These are phyloP conservation scores for Gila orcuttii DNA, from an alignment of 2,113 vertebrate genomes.

Conservation along the genomic window DNA sequence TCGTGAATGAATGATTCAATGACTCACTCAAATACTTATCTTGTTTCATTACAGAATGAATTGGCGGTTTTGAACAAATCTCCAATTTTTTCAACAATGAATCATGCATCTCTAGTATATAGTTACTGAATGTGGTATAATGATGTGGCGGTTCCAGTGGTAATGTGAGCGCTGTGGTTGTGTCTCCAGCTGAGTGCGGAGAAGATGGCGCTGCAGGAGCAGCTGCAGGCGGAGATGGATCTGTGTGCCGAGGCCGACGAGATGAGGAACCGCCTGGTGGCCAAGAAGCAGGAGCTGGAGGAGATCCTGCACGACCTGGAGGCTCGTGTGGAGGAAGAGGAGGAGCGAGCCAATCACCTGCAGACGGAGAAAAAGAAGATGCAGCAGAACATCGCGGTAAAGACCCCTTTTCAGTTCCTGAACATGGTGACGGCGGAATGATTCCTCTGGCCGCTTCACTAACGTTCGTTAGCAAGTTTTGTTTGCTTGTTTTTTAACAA, in stretches of 20 bases:
- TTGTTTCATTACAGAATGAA: too few species aligned
- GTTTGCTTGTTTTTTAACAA: too few species aligned
- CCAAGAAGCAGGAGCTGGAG: constrained; percentile 96
- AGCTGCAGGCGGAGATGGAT: constrained; percentile 95
- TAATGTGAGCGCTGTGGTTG: neutral
- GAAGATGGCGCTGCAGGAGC: constrained; percentile 95
- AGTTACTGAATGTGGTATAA: too few species aligned
- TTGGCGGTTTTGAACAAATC: too few species aligned
- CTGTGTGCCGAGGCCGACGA: constrained; percentile 97
- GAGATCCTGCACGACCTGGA: constrained; percentile 97
- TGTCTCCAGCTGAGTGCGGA: constrained; percentile 82
- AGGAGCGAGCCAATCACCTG: constrained; percentile 90
- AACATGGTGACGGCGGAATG: too few species aligned
- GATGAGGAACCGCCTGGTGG: constrained; percentile 90
- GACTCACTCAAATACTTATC: too few species aligned
- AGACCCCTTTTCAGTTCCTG: too few species aligned
- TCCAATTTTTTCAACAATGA: too few species aligned
- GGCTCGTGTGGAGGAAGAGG: constrained; percentile 94
- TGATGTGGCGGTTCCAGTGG: neutral
- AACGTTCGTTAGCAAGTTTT: too few species aligned
- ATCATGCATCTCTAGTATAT: too few species aligned
- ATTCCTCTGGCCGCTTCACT: too few species aligned
- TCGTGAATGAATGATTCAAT: too few species aligned
- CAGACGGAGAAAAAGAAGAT: constrained; percentile 92
- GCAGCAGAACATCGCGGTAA: constrained; percentile 94